Conservation (phyloP, 2,113 vertebrate genomes). For the Coracopsis vasa region DNA sequence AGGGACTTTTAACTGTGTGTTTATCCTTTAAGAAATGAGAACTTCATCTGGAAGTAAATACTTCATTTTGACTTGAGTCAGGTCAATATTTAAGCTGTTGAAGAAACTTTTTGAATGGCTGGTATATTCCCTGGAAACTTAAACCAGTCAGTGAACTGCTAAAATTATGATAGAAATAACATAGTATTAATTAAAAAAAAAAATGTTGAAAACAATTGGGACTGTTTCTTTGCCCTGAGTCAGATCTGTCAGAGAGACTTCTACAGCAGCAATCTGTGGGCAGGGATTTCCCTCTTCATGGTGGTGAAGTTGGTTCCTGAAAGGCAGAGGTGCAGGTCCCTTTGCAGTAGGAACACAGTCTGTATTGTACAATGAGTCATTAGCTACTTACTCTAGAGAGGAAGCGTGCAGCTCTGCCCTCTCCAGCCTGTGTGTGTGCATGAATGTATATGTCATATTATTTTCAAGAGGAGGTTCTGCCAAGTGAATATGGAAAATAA, state of each 20-base stretch:
- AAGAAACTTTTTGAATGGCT: not conserved
- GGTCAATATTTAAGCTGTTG: not conserved
- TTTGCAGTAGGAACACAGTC: not conserved
- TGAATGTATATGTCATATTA: not conserved
- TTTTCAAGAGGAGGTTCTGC: not conserved
- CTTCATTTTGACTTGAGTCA: not conserved
- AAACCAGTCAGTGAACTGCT: not conserved
- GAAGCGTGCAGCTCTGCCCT: not conserved
- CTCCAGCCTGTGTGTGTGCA: not conserved
- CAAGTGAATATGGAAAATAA: constrained; percentile 8
- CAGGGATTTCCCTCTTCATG: not conserved
- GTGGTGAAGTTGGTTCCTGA: not conserved
- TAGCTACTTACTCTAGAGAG: not conserved
- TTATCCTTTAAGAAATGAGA: not conserved
- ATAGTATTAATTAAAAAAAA: not conserved
- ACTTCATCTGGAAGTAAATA: not conserved
- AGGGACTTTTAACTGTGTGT: not conserved
- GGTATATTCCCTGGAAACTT: not conserved
- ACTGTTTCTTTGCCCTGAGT: not conserved
- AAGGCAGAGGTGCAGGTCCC: not conserved
- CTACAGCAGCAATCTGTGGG: not conserved
- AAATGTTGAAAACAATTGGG: not conserved
- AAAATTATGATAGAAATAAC: not conserved
- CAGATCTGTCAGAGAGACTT: not conserved
- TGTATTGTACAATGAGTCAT: not conserved